Percentiles rank a stretch among this genome's conserved stretches.
These are phyloP conservation scores for Catocala fraxini DNA, from an alignment of 2,888 invertebrate genomes.

Conservation along the genomic window DNA sequence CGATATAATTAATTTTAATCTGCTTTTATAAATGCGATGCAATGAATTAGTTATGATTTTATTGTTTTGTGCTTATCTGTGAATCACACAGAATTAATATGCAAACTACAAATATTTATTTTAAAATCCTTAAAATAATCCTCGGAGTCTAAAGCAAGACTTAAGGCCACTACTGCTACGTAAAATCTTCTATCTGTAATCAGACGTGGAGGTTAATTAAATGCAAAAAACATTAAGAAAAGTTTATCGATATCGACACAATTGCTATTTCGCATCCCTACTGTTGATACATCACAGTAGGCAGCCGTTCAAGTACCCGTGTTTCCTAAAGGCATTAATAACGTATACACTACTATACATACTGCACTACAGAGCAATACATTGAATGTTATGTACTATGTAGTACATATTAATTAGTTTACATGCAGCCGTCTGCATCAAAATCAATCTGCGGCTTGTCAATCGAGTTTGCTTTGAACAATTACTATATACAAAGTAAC, in stretches of 20 bases:
- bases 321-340: conserved; percentile 66
- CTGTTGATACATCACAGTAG: conserved; percentile 38
- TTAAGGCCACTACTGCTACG: too few species aligned
- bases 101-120: too few species aligned
- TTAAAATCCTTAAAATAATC: too few species aligned
- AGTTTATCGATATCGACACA: conserved; percentile 9
- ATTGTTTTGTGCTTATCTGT: too few species aligned
- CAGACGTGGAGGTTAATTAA: too few species aligned
- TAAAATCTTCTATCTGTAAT: too few species aligned
- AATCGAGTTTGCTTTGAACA: conserved; percentile 4
- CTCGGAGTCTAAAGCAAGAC: too few species aligned
- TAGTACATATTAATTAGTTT: conserved; percentile 15
- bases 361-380: conserved; percentile 16
- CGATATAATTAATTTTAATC: too few species aligned
- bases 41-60: too few species aligned
- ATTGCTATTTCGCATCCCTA: conserved; percentile 37
- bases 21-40: too few species aligned
- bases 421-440: conserved; percentile 1
- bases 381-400: conserved; percentile 24
- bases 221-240: neutral
- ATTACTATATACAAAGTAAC: neutral
- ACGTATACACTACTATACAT: conserved; percentile 34
- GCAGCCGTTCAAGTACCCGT: conserved; percentile 55
- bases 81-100: too few species aligned
- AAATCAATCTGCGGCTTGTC: conserved; percentile 3